Base-by-base conservation (phyloP, 2,888 invertebrate genomes). In the Sphaerophoria taeniata region DNA sequence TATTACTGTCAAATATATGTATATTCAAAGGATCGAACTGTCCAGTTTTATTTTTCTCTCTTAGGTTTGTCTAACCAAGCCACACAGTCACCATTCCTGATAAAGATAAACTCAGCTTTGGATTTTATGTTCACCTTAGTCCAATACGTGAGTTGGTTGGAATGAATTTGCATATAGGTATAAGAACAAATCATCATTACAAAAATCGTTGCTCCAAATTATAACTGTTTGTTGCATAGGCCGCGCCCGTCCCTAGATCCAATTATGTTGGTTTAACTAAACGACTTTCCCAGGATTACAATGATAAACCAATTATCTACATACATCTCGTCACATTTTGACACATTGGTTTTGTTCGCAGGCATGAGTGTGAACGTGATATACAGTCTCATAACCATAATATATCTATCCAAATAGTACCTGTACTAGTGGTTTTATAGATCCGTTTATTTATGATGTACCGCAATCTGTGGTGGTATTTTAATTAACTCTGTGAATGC, bases 391-490 rank as follows among this genome's bases (percentile, higher is more conserved):
- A 49, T 24, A 34, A 36, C 12, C 24, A 49, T 24, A 14, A 36
- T 16, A 14, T 65, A 49, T 16, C 16, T 36, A 49, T 16, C 11
- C 33, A 63, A 34, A 47, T 33, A 63, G 45, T 34, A 63, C 60
- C 24, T 24, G 24, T 24, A 16, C 39, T 47, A 55, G 55, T 14
- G 51, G 58, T 71, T 77, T 77, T 53, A 58, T 65, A 49, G 65
- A 53, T 63, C 43, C 47, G 49, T 51, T 43, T 84, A 84, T 84
- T 84, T 84, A 84, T 80, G 84, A 80, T 72, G 36, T 49, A 69
- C 80, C 67, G 80, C 84, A 84, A 71, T 75, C 84, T 80, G 80
- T 55, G 84, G 84, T 84, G 75, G 80, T 76, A 80, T 84, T 80
- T 84, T 84, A 84, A 84, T 84, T 84, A 84, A 84, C 84, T 80